Conservation (phyloP, 1,140 invertebrate genomes). For the Triops cancriformis region DNA sequence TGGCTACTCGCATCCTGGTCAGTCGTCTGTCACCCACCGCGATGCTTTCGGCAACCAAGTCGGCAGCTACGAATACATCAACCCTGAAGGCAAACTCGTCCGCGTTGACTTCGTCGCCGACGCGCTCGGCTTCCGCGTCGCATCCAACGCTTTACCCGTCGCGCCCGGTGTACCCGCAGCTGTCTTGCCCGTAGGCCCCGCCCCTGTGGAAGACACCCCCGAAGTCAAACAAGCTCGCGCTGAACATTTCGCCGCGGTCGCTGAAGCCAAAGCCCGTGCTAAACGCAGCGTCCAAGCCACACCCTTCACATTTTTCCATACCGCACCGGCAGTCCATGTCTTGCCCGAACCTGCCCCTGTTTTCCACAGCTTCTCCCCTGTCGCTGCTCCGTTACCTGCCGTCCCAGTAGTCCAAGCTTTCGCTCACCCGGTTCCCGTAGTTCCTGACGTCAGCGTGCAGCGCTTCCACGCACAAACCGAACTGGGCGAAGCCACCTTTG, state of each 20-base stretch:
- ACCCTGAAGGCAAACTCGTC: conserved; percentile 26
- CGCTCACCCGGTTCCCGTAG: neutral
- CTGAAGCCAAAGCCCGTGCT: conserved; percentile 33
- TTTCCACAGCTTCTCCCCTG: neutral
- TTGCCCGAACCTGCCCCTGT: neutral
- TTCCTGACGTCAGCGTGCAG: neutral
- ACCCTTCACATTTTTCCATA: conserved; percentile 22
- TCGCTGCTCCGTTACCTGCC: neutral
- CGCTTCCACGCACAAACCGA: neutral
- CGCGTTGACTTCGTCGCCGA: conserved; percentile 36
- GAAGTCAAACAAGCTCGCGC: conserved; percentile 35
- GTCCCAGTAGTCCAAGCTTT: neutral
- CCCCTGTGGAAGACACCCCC: conserved; percentile 26
- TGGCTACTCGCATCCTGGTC: conserved; percentile 47
- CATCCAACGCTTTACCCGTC: conserved; percentile 25
- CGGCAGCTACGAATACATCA: conserved; percentile 27
- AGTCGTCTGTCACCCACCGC: conserved; percentile 41
- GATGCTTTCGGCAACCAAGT: conserved; percentile 27
- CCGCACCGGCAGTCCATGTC: neutral
- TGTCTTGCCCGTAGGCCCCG: conserved; percentile 46
- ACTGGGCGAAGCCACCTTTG: conserved; percentile 26
- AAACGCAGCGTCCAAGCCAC: conserved; percentile 21
- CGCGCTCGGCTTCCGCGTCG: conserved; percentile 34
- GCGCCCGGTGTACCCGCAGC: conserved; percentile 40
- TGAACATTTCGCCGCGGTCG: conserved; percentile 35